These are phyloP conservation scores for Cataglyphis albicans DNA, from an alignment of 2,888 invertebrate species.

Conservation along the genomic window DNA sequence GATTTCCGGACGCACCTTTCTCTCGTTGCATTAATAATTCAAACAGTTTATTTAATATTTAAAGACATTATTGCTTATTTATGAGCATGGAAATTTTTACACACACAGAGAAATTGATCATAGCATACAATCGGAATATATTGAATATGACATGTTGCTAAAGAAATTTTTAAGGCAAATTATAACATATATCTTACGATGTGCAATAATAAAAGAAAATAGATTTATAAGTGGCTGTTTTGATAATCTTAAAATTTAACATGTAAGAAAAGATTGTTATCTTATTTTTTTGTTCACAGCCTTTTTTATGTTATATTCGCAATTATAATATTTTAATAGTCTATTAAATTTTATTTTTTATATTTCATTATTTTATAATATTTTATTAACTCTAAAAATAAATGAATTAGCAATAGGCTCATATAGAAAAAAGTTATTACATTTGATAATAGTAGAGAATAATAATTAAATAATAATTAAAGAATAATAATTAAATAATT, in stretches of 20 bases:
- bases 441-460: neutral
- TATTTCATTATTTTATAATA: neutral
- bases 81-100: neutral
- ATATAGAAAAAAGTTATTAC: neutral
- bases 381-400: neutral
- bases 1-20: constrained; percentile 19
- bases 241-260: neutral
- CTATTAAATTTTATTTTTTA: neutral
- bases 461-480: neutral
- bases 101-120: neutral
- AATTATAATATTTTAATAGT: neutral
- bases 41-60: neutral
- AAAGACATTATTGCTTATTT: neutral
- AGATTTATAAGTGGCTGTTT: neutral
- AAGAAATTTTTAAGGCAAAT: neutral
- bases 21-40: neutral
- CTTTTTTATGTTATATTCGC: neutral
- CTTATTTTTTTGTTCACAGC: neutral
- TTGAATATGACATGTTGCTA: neutral
- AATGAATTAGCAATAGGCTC: neutral
- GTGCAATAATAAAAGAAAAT: neutral
- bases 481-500: neutral
- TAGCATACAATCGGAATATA: neutral
- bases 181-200: neutral
- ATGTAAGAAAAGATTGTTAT: neutral